Base-by-base conservation (phyloP, 2,797 vertebrate species). In the Amazonetta brasiliensis region DNA sequence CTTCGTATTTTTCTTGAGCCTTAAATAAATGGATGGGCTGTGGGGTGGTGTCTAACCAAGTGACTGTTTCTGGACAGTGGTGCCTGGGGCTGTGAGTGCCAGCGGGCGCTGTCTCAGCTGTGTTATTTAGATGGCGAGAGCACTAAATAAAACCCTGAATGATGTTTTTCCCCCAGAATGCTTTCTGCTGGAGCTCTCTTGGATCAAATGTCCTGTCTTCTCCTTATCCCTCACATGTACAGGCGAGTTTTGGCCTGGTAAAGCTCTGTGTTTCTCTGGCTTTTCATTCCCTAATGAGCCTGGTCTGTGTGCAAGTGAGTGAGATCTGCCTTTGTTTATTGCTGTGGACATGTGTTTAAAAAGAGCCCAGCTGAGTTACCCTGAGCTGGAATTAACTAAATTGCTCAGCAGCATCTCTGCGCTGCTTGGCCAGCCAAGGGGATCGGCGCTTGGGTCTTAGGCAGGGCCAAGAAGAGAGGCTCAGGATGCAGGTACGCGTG, bases 381-480 rank as follows among this genome's bases (percentile, higher is more conserved):
- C 79, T 68, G 73, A 62, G 54, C 79, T 87, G 64, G 58, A 52
- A 66, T 92, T 87, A 89, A 60, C 84, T 68, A n/a, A 92, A 77
- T 81, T 87, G 82, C 82, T 59, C 16, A 75, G 73, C 64, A 50
- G 43, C 31, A n/a, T 55, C 52, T 74, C 63, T 64, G 22, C 54
- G 39, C 85, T 85, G 56, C 28, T 5, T 23, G 46, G 52, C 25
- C 89, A 33, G 66, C 87, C 58, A 58, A 52, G 80, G 82, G 39
- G n/a, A 14, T 69, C 59, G 9, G 12, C 12, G 1, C 43, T 76
- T 55, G 67, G 20, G 25, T 63, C 46, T 75, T 18, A 22, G 73
- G 35, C 23, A 3, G 12, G 52, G 31, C 55, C 35, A 33, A 62
- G 69, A 54, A 6, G 25, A 13, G 12, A 12, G 11, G 9, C 46